Evolutionary conservation across 2,113 vertebrate genomes (phyloP), one percentile per base, ranked within the genome.

Genomic region (Leiothrix lutea): DNA sequence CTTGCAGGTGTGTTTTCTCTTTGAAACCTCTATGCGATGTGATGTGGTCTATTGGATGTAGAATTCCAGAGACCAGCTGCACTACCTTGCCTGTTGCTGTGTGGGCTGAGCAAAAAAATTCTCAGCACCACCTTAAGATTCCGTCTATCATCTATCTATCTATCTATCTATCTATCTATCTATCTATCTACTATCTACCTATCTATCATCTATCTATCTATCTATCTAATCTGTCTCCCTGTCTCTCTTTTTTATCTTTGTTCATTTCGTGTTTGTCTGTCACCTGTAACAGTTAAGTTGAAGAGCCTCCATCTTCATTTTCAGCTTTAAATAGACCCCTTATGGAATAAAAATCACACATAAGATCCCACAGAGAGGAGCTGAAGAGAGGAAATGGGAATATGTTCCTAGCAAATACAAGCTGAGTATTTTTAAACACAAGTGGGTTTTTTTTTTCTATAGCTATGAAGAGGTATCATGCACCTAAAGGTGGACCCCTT

Each of bases 11-110:
- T 20, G 38, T 58, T 95, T 94, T 80, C 42, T 74, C 86, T 94
- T 81, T 86, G 75, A 95, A 96, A 83, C 20, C 57, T 31, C 20
- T n/a, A 14, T 86, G 47, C 64, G 54, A 80, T 21, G 44, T 45
- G 51, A 66, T 88, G 64, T 51, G 25, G 35, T 83, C 0, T 0
- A 38, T 36, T 0, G 0, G 44, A 72, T 6, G 2, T 57, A 83
- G 82, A 66, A 71, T 95, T 93, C 56, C 61, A 84, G 33, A 66
- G 44, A 35, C 9, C 51, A 36, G 6, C 13, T 88, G 11, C 14
- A 6, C 21, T 91, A 50, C 14, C 10, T 48, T 6, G 0, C 25
- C 29, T 69, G 18, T 22, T 77, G 38, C 47, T 72, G 33, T 2
- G 3, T 91, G 78, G 26, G 50, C 48, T 83, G 44, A 83, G 24